Evolutionary conservation across 2,888 invertebrate genomes (phyloP).

Genomic region (Mystacides longicornis): DNA sequence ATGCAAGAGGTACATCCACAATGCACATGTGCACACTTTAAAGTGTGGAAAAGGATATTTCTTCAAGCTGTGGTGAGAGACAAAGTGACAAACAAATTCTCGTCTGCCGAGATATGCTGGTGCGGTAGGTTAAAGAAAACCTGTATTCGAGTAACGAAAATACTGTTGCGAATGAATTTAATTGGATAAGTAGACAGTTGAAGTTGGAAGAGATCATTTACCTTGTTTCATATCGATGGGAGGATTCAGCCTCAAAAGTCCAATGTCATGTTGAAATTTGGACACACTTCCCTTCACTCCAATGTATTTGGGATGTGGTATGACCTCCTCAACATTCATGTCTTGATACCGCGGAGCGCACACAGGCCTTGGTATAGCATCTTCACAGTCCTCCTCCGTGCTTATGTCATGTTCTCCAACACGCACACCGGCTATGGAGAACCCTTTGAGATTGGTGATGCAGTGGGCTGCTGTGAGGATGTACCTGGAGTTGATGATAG

Average conservation of each 20-base stretch:
- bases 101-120: too few species aligned
- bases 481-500: constrained; percentile 47
- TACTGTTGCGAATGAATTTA: too few species aligned
- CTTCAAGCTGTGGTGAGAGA: too few species aligned
- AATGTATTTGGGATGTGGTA: constrained; percentile 48
- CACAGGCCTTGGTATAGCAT: constrained; percentile 32
- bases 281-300: constrained; percentile 34
- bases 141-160: too few species aligned
- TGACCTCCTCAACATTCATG: constrained; percentile 38
- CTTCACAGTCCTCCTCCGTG: constrained; percentile 41
- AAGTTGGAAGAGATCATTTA: too few species aligned
- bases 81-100: too few species aligned
- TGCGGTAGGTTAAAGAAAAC: too few species aligned
- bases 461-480: constrained; percentile 57
- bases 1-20: too few species aligned
- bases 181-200: too few species aligned
- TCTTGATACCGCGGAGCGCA: constrained; percentile 39
- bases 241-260: constrained; percentile 44
- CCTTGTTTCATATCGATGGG: constrained; percentile 30
- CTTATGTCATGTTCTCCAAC: constrained; percentile 54
- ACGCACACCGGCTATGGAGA: constrained; percentile 45
- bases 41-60: too few species aligned
- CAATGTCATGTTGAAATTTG: constrained; percentile 49
- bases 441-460: constrained; percentile 42
- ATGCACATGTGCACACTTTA: too few species aligned